A percentile compares a stretch with the other conserved stretches of the same genome.
Conservation (phyloP, 2,888 invertebrate species). For the Drosophila fungiperda region DNA sequence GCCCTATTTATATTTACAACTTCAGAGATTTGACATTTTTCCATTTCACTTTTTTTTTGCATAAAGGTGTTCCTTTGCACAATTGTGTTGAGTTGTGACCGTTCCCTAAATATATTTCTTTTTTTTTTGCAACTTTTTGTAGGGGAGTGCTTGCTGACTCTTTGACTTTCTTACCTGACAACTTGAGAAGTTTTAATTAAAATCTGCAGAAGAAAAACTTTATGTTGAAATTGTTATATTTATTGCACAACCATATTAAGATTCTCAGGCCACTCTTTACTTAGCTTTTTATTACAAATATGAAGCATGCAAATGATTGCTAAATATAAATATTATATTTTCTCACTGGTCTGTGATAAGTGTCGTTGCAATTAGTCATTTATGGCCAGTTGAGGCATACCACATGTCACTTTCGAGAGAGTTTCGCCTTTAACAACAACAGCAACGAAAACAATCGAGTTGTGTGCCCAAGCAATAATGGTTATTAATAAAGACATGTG, state of each 20-base stretch:
- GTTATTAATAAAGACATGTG: slow-evolving; percentile 76
- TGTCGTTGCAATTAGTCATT: slow-evolving; percentile 50
- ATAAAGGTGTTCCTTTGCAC: slow-evolving; percentile 1
- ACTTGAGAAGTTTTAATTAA: background rate
- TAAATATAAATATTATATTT: slow-evolving; percentile 49
- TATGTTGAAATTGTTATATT: background rate
- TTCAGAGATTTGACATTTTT: slow-evolving; percentile 52
- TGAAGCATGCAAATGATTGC: slow-evolving; percentile 31
- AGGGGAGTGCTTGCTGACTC: background rate
- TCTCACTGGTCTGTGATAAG: slow-evolving; percentile 40
- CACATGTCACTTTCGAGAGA: slow-evolving; percentile 40
- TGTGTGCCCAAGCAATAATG: slow-evolving; percentile 61
- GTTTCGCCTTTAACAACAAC: slow-evolving; percentile 27
- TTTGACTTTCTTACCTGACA: background rate
- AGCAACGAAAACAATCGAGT: slow-evolving; percentile 37
- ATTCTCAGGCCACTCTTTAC: slow-evolving; percentile 20
- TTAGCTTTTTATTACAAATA: slow-evolving; percentile 3
- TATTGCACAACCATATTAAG: background rate
- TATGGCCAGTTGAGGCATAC: slow-evolving; percentile 32
- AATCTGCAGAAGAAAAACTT: background rate
- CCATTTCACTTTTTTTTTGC: slow-evolving; percentile 5
- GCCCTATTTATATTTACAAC: slow-evolving; percentile 2
- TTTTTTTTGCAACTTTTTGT: background rate
- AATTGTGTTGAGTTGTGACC: background rate
- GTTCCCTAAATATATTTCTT: background rate